A percentile compares a stretch with the other conserved stretches of the same genome.
phyloP scores from a whole-genome alignment of 53 echinoderm and acorn worm genomes.

The Antedon mediterranea region DNA sequence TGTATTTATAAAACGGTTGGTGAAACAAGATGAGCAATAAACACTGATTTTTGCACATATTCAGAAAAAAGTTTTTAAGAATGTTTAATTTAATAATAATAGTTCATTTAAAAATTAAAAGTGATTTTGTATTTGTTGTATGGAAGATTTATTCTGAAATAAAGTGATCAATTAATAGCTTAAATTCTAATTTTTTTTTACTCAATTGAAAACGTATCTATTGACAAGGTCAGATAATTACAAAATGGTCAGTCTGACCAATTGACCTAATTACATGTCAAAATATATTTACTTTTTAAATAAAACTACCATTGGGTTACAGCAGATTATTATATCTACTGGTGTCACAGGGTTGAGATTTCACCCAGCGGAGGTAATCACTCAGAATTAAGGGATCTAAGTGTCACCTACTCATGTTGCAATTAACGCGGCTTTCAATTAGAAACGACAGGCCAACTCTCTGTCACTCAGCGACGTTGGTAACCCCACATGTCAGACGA shows the following conservation, averaged over 20 bases:
- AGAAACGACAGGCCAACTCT: neutral
- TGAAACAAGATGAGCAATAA: no score
- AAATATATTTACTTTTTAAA: neutral
- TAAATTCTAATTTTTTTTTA: neutral
- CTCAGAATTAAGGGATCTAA: neutral
- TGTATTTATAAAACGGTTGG: neutral
- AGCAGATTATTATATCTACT: no score
- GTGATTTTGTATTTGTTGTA: no score
- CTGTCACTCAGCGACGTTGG: neutral
- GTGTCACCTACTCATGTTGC: neutral
- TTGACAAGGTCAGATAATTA: neutral
- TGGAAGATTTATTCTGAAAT: no score
- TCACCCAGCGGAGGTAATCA: neutral
- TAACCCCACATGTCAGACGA: neutral
- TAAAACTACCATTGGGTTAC: neutral
- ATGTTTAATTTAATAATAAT: no score
- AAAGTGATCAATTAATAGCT: neutral
- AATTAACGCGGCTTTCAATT: neutral
- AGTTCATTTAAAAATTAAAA: no score
- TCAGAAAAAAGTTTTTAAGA: no score
- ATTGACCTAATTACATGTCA: neutral
- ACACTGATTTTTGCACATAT: no score
- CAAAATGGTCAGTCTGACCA: neutral
- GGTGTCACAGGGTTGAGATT: neutral
- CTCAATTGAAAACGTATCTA: neutral